phyloP scores from a whole-genome alignment of 2,113 vertebrate species.

The Syngnathus typhle region DNA sequence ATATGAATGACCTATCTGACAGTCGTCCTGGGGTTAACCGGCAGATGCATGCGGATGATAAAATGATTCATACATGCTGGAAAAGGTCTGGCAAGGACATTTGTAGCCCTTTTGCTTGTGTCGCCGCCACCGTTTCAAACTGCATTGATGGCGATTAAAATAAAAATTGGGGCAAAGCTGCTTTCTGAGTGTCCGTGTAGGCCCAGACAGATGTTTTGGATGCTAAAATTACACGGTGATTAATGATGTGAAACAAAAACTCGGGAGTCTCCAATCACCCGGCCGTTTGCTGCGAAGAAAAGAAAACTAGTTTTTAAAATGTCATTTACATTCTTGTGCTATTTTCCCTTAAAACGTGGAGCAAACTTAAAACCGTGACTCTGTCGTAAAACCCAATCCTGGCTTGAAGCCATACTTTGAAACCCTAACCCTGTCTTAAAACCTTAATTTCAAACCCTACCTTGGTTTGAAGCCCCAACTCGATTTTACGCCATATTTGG shows the following conservation, averaged over 20 bases:
- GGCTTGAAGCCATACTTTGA: neutral
- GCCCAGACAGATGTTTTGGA: slow-evolving; percentile 33
- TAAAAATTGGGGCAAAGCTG: neutral
- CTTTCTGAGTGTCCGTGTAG: neutral
- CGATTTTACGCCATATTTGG: neutral
- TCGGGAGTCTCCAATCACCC: slow-evolving; percentile 1
- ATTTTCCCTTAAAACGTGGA: neutral
- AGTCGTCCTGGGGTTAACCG: neutral
- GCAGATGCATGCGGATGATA: slow-evolving; percentile 1
- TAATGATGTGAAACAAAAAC: slow-evolving; percentile 55
- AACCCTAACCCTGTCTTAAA: neutral
- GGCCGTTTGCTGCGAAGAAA: neutral
- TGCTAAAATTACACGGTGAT: slow-evolving; percentile 50
- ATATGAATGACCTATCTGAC: neutral
- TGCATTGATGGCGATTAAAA: neutral
- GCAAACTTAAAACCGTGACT: neutral
- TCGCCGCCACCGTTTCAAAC: neutral
- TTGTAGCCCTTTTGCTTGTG: neutral
- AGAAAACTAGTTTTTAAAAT: neutral
- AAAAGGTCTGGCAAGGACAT: slow-evolving; percentile 7
- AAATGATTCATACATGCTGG: neutral
- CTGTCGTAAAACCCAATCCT: neutral
- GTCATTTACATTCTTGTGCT: neutral
- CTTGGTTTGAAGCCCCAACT: neutral
- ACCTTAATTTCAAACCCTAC: too few relatives aligned